Evolutionary conservation across 2,797 vertebrate species (phyloP).

Genomic region (Limosa lapponica): DNA sequence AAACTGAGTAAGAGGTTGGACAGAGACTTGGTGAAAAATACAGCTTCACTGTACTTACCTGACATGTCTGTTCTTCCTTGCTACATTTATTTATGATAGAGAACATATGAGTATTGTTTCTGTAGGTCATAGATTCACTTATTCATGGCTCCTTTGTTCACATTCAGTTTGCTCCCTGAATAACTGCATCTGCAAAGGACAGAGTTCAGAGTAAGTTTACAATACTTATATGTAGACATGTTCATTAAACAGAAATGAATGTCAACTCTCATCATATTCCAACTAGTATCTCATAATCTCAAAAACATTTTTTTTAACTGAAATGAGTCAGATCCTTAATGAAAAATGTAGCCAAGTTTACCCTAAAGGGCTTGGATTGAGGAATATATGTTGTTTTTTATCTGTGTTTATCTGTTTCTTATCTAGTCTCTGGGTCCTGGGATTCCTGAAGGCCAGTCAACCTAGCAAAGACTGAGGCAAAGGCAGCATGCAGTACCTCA

Average conservation of each 20-base stretch:
- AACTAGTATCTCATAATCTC: not conserved
- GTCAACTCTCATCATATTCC: not conserved
- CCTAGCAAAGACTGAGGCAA: not conserved
- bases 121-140: slow-evolving; percentile 6
- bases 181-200: slow-evolving; percentile 42
- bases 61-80: not conserved
- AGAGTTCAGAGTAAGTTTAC: slow-evolving; percentile 40
- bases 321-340: not conserved
- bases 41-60: slow-evolving; percentile 15
- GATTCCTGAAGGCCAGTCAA: not conserved
- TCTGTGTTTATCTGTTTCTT: too few species aligned
- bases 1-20: slow-evolving; percentile 11
- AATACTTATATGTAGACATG: slow-evolving; percentile 7
- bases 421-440: too few species aligned
- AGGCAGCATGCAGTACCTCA: not conserved
- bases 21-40: not conserved
- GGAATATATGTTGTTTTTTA: not conserved
- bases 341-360: not conserved
- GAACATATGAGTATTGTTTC: slow-evolving; percentile 65
- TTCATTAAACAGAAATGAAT: slow-evolving; percentile 36
- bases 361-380: not conserved
- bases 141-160: slow-evolving; percentile 43
- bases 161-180: slow-evolving; percentile 37
- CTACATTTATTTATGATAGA: slow-evolving; percentile 61
- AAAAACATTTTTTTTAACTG: not conserved